phyloP scores from a whole-genome alignment of 64 coral and sea anemone species.

The Pocillopora verrucosa region DNA sequence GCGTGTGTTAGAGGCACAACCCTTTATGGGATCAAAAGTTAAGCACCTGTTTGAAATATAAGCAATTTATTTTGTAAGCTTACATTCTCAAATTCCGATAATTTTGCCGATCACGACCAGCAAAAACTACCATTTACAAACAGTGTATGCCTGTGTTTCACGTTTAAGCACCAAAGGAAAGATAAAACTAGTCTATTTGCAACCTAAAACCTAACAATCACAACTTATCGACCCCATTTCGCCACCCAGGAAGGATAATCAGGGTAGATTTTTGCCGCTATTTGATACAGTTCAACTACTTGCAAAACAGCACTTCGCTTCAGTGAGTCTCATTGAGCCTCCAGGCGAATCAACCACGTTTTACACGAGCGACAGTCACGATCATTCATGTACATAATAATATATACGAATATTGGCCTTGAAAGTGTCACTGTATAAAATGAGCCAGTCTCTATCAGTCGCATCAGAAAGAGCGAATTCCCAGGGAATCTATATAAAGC shows the following conservation, averaged over 20 bases:
- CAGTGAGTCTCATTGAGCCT: slow-evolving; percentile 1
- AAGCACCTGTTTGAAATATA: neutral
- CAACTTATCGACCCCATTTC: neutral
- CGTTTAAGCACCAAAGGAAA: too few relatives aligned
- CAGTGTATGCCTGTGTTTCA: too few relatives aligned
- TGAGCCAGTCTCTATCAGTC: neutral
- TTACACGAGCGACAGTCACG: neutral
- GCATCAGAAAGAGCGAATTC: neutral
- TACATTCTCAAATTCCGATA: neutral
- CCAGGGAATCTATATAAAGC: neutral
- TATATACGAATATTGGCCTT: neutral
- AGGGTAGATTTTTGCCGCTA: neutral
- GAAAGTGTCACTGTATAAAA: neutral
- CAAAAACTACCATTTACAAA: too few relatives aligned
- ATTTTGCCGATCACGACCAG: too few relatives aligned
- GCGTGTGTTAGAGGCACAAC: slow-evolving; percentile 12
- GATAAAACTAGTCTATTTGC: neutral
- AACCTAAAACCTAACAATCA: neutral
- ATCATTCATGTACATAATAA: neutral
- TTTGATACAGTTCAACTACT: slow-evolving; percentile 4
- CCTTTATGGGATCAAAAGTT: neutral
- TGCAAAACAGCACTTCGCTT: slow-evolving; percentile 26
- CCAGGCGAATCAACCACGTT: slow-evolving; percentile 20
- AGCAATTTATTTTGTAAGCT: neutral
- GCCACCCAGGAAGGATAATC: neutral